Conservation (phyloP, 2,113 vertebrate species). For the Ciconia boyciana region DNA sequence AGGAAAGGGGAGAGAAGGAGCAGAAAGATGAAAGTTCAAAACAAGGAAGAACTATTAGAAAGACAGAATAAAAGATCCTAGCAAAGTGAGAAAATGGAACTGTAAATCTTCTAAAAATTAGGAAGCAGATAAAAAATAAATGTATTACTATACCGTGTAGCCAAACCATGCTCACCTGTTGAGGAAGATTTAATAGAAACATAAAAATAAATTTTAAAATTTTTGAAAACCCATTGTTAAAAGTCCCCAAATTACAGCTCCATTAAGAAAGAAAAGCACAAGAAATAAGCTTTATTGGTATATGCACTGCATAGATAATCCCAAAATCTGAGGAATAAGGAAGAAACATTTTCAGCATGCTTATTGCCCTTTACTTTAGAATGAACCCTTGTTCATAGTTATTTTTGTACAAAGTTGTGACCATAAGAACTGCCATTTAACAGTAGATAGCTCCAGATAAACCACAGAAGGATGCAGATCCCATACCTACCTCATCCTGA, state of each 20-base stretch:
- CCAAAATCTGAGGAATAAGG: background rate
- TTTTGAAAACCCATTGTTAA: background rate
- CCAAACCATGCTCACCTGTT: background rate
- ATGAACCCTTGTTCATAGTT: background rate
- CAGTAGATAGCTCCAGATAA: background rate
- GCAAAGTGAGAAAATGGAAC: background rate
- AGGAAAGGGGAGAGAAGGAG: background rate
- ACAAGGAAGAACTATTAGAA: background rate
- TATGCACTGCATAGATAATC: background rate
- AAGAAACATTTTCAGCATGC: background rate
- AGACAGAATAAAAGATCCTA: background rate
- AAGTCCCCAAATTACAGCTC: background rate
- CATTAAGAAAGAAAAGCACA: background rate
- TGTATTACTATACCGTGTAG: background rate
- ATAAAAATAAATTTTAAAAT: background rate
- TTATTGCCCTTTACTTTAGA: background rate
- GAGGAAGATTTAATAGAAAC: background rate
- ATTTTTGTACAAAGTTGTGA: background rate
- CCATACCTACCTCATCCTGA: background rate
- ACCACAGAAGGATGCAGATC: background rate
- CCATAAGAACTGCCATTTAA: background rate
- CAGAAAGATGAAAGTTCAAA: background rate
- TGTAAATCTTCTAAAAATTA: background rate
- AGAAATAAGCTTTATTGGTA: background rate
- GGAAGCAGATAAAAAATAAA: background rate